phyloP scores from a whole-genome alignment of 2,888 invertebrate species.

The Campopleginae sp. region DNA sequence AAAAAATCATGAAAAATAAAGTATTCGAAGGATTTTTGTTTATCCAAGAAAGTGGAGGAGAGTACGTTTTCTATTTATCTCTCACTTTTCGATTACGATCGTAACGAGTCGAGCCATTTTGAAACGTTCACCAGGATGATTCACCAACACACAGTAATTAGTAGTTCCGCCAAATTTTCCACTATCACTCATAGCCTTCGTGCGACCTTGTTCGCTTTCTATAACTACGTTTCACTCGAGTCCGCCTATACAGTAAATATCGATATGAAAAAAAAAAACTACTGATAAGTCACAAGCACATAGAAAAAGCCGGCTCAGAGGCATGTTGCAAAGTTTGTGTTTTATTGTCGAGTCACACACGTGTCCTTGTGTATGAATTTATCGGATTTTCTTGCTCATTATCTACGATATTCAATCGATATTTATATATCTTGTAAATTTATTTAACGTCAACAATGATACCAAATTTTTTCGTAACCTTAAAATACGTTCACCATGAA shows the following conservation, averaged over 20 bases:
- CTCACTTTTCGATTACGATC: neutral
- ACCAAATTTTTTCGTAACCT: too few relatives aligned
- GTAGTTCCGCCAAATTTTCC: constrained; percentile 56
- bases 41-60: neutral
- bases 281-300: neutral
- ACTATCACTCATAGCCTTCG: constrained; percentile 22
- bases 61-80: neutral
- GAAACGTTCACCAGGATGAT: neutral
- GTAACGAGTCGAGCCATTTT: neutral
- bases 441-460: neutral
- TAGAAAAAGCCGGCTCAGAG: neutral
- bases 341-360: constrained; percentile 40
- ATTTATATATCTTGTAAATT: neutral
- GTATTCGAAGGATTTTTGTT: neutral
- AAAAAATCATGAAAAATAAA: constrained; percentile 1
- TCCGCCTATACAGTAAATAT: neutral
- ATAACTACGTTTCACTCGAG: constrained; percentile 19
- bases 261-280: neutral
- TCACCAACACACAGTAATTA: constrained; percentile 4
- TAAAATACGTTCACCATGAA: too few relatives aligned
- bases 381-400: neutral
- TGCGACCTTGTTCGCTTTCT: constrained; percentile 25
- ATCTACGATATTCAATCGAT: neutral
- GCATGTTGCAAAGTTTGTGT: neutral
- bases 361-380: constrained; percentile 4